Evolutionary conservation across 2,113 vertebrate species (phyloP), one percentile per base, ranked within the genome.

Genomic region (Pachypanchax playfairii): DNA sequence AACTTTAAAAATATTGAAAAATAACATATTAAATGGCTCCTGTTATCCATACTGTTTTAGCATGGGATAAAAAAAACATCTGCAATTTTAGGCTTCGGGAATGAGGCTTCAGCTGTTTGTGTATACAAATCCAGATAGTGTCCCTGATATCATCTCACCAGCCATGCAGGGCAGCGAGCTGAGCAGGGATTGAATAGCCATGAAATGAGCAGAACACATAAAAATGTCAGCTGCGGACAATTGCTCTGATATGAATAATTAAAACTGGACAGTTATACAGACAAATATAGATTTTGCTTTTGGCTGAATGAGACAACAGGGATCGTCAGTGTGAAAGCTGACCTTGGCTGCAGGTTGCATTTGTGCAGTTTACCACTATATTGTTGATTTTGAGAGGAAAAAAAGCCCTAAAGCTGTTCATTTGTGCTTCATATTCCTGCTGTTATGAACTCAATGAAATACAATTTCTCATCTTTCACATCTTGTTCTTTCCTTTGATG

Each of bases 181-280:
- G 29, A 28, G 12, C 35, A 1, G 6, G 54, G 60, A 77, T 70
- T 13, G 28, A 54, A 26, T 49, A 29, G 60, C 68, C 39, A 8
- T 58, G 69, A 73, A 77, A 82, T 35, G 66, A 44, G 70, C 48
- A 56, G 70, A 71, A 47, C 38, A 52, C 64, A 67, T 11, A 63
- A 49, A 69, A 60, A 50, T 13, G 41, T 48, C 61, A 73, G 65
- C 70, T 48, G 15, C 48, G 64, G 33, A 68, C 64, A 52, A 52
- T 67, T 49, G 36, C 25, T 25, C 17, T 59, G 46, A 62, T 55
- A 68, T 87, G 35, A 90, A 85, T 83, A 77, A 81, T 85, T 83
- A 52, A 88, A 72, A 75, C 55, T 53, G 66, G 18, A 67, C 60
- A 63, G 61, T 72, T 44, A 74, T 26, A 43, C 39, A 69, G 65